Conservation (phyloP, 2,113 vertebrate species). For the Proterorhinus semilunaris region DNA sequence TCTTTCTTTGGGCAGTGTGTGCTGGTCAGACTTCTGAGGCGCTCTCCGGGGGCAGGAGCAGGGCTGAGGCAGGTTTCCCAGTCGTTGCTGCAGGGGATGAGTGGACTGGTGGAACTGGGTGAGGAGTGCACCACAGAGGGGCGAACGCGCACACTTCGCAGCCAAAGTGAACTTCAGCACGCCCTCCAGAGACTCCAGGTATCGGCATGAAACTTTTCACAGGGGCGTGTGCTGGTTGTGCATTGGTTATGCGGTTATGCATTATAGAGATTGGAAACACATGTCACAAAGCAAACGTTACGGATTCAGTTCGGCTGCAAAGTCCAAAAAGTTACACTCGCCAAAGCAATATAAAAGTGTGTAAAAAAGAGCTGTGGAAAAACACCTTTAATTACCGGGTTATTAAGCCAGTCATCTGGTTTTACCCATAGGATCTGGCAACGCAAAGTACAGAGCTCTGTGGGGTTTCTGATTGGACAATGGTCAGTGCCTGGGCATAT, state of each 20-base stretch:
- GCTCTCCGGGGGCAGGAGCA: constrained; percentile 46
- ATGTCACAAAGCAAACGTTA: no score
- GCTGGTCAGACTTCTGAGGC: constrained; percentile 53
- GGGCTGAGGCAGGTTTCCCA: constrained; percentile 71
- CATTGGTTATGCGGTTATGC: background rate
- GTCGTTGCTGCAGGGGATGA: constrained; percentile 75
- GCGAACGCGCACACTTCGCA: constrained; percentile 65
- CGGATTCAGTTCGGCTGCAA: no score
- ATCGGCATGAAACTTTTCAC: constrained; percentile 30
- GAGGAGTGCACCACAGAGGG: constrained; percentile 68
- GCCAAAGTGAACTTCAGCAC: constrained; percentile 72
- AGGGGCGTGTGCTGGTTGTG: constrained; percentile 16
- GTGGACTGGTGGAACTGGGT: constrained; percentile 73
- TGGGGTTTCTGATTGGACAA: no score
- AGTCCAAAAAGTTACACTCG: no score
- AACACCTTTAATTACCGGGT: no score
- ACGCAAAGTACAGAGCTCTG: no score
- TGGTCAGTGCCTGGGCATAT: no score
- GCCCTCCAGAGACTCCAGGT: constrained; percentile 83
- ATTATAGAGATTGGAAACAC: no score
- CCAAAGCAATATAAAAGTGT: no score
- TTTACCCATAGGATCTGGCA: no score
- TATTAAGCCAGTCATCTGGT: no score
- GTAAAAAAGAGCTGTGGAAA: no score
- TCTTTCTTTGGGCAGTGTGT: constrained; percentile 69